Conservation (phyloP, 2,797 vertebrate genomes). For the Eutrigla gurnardus region DNA sequence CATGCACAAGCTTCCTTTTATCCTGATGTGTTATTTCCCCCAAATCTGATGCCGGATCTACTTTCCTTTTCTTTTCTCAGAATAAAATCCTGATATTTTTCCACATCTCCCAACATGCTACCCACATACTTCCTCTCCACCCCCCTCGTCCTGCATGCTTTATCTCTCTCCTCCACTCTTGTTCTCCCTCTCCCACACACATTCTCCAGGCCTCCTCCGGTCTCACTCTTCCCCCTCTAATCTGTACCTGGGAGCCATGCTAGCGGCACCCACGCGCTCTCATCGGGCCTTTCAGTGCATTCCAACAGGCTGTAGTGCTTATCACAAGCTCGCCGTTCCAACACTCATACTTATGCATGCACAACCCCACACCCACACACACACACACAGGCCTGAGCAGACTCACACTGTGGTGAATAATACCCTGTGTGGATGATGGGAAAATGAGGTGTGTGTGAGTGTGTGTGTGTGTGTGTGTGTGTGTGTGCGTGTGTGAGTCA, state of each 20-base stretch:
- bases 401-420: conserved; percentile 48
- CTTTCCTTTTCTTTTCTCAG: background rate
- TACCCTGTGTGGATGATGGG: conserved; percentile 43
- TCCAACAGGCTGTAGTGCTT: conserved; percentile 66
- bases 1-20: background rate
- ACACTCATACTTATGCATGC: background rate
- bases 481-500: conserved; percentile 32
- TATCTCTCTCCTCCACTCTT: conserved; percentile 69
- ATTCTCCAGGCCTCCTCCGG: conserved; percentile 58
- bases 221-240: conserved; percentile 58
- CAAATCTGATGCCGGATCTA: background rate
- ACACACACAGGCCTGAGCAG: conserved; percentile 31
- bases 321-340: conserved; percentile 45
- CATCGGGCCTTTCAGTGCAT: conserved; percentile 70
- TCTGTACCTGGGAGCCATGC: conserved; percentile 73
- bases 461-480: conserved; percentile 5
- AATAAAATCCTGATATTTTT: too few species aligned
- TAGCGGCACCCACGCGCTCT: conserved; percentile 74
- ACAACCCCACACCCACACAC: conserved; percentile 21
- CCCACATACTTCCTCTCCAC: conserved; percentile 50
- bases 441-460: conserved; percentile 33
- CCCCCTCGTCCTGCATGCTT: conserved; percentile 34
- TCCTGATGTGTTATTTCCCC: background rate
- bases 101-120: conserved; percentile 35
- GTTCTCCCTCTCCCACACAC: conserved; percentile 59